Conservation (phyloP, 2,113 vertebrate species). For the Equus quagga region DNA sequence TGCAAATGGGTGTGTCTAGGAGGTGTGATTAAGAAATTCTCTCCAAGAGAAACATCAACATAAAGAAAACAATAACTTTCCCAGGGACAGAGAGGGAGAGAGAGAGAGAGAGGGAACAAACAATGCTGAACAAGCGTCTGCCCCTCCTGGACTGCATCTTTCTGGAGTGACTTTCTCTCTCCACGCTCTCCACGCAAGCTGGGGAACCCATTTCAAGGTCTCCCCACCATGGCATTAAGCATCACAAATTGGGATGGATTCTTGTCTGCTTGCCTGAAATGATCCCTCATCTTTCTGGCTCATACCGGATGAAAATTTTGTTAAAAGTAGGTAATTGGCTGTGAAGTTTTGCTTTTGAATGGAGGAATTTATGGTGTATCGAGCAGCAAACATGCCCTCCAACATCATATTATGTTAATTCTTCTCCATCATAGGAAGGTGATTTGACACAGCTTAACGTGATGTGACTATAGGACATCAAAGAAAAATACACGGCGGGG, state of each 20-base stretch:
- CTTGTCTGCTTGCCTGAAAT: conserved; percentile 50
- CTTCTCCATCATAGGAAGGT: not conserved
- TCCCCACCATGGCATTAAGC: not conserved
- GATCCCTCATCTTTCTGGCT: conserved; percentile 48
- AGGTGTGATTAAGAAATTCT: not conserved
- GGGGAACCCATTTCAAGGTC: not conserved
- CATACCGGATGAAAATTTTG: conserved; percentile 61
- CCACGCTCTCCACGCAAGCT: not conserved
- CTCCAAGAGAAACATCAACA: not conserved
- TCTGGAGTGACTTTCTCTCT: not conserved
- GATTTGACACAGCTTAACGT: not conserved
- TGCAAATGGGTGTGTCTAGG: not conserved
- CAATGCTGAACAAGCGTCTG: not conserved
- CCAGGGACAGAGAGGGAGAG: not conserved
- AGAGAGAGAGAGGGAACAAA: not conserved
- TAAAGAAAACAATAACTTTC: not conserved
- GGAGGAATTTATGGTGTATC: conserved; percentile 41
- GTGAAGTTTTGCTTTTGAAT: conserved; percentile 61
- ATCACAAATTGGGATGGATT: conserved; percentile 51
- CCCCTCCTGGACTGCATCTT: not conserved
- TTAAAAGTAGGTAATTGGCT: conserved; percentile 66
- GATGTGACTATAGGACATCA: not conserved
- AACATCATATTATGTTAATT: conserved; percentile 53
- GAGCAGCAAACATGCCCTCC: conserved; percentile 14
- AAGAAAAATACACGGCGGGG: not conserved